Evolutionary conservation across 2,797 vertebrate species (phyloP).

Genomic region (Heliangelus exortis): DNA sequence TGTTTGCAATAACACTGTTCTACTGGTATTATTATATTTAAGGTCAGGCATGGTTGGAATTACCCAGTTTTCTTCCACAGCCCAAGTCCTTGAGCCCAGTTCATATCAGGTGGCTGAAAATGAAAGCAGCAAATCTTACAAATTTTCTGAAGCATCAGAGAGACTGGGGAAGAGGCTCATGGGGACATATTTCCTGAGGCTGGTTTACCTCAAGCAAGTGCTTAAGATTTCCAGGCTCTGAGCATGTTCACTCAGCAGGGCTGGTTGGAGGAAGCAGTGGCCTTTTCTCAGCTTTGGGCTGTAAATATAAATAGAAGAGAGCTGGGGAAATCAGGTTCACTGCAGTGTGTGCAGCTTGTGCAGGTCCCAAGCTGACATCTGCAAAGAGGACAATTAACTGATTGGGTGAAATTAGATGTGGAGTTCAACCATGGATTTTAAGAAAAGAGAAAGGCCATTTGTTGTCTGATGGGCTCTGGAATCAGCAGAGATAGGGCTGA

Average conservation of each 20-base stretch:
- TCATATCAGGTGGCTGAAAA: background rate
- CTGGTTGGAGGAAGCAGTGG: background rate
- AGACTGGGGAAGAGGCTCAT: background rate
- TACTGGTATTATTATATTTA: background rate
- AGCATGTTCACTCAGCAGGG: background rate
- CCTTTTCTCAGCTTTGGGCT: background rate
- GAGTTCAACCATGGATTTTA: background rate
- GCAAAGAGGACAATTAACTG: background rate
- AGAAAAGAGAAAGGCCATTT: background rate
- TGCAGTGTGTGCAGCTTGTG: fast-evolving
- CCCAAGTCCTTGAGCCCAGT: background rate
- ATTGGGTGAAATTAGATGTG: background rate
- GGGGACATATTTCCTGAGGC: background rate
- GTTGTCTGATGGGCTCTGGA: background rate
- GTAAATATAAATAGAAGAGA: background rate
- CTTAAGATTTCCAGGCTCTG: background rate
- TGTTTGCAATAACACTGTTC: background rate
- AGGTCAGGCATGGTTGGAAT: background rate
- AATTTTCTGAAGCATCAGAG: background rate
- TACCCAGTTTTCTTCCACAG: background rate
- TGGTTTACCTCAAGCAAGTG: background rate
- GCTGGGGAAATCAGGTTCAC: background rate
- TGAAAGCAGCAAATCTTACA: background rate
- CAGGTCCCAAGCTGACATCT: background rate
- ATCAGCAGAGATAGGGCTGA: background rate